Evolutionary conservation across 2,888 invertebrate species (phyloP), one percentile per base, ranked within the genome.

Genomic region (Erebia aethiops): DNA sequence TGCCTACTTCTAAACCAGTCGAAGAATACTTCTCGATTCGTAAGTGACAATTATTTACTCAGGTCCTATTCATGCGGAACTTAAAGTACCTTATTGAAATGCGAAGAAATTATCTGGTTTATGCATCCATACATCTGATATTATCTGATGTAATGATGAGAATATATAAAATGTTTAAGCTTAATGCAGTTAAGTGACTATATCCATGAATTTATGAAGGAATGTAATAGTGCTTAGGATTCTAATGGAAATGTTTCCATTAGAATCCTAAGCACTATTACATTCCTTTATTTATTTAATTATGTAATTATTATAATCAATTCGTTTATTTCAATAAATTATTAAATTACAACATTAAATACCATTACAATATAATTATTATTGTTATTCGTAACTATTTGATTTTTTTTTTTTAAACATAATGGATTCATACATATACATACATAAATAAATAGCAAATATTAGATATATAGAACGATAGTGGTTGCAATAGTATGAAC

Each of bases 191-290:
- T 63, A 63, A 63, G 51, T 26, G 63, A 52, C 26, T 63, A n/a
- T 51, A 51, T 63, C n/a, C 14, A 51, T 63, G n/a, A 26, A 63
- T 63, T 63, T 63, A 63, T 51, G 26, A n/a, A 26, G 63, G 63
- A 63, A 63, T 51, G 63, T 26, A 35, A 63, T 51, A 61, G 51
- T 51, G 63, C 43, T 61, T 43, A 43, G 61, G 61, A 61, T 61
- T 61, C 61, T 61, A 61, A 61, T 61, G 61, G 41, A 60, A 60
- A n/a, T n/a, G n/a, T n/a, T 60, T 60, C 41, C 61, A 61, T 61
- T 61, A 61, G 61, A 61, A 61, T 61, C 61, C 61, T 43, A 43
- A 61, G 43, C 63, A 51, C 51, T 61, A 51, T 63, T 35, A 26
- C 63, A 51, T 63, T 63, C 63, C 63, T 26, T n/a, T 16, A 51